Evolutionary conservation across 2,113 vertebrate genomes (phyloP).

Genomic region (Rousettus leschenaultii): DNA sequence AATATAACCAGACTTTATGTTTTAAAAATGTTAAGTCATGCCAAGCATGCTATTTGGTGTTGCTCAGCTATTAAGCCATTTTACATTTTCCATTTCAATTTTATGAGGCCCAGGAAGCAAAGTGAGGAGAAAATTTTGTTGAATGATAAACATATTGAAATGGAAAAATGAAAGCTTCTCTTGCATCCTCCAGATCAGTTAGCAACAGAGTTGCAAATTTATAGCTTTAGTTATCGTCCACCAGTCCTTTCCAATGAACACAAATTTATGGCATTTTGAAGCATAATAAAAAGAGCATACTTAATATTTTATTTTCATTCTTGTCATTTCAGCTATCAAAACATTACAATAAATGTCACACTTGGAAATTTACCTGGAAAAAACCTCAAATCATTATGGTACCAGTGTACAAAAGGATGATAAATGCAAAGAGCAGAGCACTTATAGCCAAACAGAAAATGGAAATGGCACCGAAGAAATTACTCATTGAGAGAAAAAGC

Average conservation of each 20-base stretch:
- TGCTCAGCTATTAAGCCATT: slow-evolving; percentile 39
- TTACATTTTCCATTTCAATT: slow-evolving; percentile 60
- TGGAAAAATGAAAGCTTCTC: slow-evolving; percentile 36
- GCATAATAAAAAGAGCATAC: slow-evolving; percentile 12
- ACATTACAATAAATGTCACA: neutral
- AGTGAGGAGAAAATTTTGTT: slow-evolving; percentile 42
- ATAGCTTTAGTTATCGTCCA: neutral
- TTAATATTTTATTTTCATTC: slow-evolving; percentile 44
- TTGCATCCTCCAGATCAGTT: slow-evolving; percentile 14
- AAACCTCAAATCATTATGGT: neutral
- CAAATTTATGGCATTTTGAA: slow-evolving; percentile 29
- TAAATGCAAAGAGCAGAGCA: neutral
- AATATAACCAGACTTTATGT: slow-evolving; percentile 65
- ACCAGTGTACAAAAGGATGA: neutral
- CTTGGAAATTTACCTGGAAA: slow-evolving; percentile 15
- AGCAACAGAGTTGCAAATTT: neutral
- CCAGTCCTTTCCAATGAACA: neutral
- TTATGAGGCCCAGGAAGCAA: slow-evolving; percentile 36
- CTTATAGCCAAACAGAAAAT: neutral
- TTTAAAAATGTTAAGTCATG: slow-evolving; percentile 50
- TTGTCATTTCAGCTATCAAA: neutral
- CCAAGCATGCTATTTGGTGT: slow-evolving; percentile 39
- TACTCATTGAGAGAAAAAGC: neutral
- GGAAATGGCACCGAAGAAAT: neutral
- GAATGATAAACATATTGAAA: slow-evolving; percentile 54